Conservation (phyloP, 2,888 invertebrate genomes). For the Drosophila nr. perissopoda region DNA sequence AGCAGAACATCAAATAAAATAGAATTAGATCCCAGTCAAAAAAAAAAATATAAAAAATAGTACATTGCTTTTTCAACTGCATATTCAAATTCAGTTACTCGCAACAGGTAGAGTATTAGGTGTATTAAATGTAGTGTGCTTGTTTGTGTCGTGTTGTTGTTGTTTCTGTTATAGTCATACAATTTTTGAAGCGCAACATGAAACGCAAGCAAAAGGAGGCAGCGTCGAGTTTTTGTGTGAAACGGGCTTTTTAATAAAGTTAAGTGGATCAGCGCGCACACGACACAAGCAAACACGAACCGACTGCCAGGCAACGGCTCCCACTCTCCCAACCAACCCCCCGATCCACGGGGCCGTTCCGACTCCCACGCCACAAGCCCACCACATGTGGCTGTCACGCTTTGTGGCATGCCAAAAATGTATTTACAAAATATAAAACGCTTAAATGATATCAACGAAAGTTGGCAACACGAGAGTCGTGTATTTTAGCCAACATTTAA, state of each 20-base stretch:
- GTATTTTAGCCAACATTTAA: conserved; percentile 53
- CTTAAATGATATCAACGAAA: conserved; percentile 32
- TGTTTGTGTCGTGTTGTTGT: conserved; percentile 5
- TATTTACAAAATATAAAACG: conserved; percentile 42
- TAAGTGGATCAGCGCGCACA: conserved; percentile 60
- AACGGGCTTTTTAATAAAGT: conserved; percentile 63
- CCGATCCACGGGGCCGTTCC: background rate
- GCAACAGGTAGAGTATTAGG: conserved; percentile 15
- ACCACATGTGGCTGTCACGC: conserved; percentile 7
- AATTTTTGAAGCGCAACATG: conserved; percentile 35
- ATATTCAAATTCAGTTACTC: background rate
- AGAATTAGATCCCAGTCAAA: background rate
- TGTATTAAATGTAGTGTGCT: conserved; percentile 13
- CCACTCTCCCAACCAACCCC: background rate
- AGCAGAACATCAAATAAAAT: background rate
- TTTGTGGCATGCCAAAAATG: conserved; percentile 52
- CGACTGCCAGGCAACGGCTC: conserved; percentile 32
- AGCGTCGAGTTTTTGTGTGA: conserved; percentile 26
- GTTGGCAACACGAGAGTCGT: conserved; percentile 1
- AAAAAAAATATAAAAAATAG: background rate
- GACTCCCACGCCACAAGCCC: background rate
- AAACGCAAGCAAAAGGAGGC: conserved; percentile 27
- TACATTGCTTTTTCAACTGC: background rate
- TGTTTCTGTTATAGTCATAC: conserved; percentile 17
- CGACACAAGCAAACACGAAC: conserved; percentile 12